Percentiles rank a stretch among this genome's conserved stretches.
Evolutionary conservation across 2,888 invertebrate species (phyloP).

Genomic region (Amiota communis): DNA sequence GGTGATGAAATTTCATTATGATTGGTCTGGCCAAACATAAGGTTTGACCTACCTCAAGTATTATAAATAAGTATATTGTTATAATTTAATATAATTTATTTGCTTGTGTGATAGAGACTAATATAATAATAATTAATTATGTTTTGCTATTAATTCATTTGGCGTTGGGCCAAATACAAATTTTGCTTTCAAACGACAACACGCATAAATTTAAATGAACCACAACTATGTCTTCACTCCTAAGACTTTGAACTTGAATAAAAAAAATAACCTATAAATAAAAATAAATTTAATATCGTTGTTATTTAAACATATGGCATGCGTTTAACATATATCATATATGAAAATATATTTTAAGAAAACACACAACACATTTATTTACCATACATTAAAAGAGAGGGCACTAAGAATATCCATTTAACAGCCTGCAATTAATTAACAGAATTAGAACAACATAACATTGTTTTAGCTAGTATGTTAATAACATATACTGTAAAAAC

Average conservation of each 20-base stretch:
- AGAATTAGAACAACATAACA: too few relatives aligned
- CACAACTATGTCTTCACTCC: not conserved
- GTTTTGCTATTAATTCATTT: not conserved
- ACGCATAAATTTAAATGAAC: not conserved
- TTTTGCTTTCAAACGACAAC: not conserved
- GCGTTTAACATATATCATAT: not conserved
- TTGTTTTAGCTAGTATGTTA: not conserved
- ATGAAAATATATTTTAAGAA: too few relatives aligned
- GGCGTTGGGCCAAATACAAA: not conserved
- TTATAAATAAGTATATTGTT: too few relatives aligned
- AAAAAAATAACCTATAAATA: not conserved
- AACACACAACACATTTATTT: too few relatives aligned
- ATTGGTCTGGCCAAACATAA: too few relatives aligned
- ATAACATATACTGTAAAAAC: not conserved
- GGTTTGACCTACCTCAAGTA: too few relatives aligned
- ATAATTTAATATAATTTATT: too few relatives aligned
- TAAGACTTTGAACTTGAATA: conserved; percentile 14
- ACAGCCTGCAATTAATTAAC: too few relatives aligned
- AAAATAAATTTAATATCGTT: not conserved
- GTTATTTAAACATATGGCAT: conserved; percentile 1
- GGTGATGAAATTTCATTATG: too few relatives aligned
- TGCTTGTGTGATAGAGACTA: not conserved
- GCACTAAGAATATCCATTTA: too few relatives aligned
- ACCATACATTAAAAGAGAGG: too few relatives aligned
- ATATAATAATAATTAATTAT: not conserved